A percentile compares a stretch with the other conserved stretches of the same genome.
These are phyloP conservation scores for Mastacembelus armatus DNA, from an alignment of 2,797 vertebrate species.

Conservation along the genomic window DNA sequence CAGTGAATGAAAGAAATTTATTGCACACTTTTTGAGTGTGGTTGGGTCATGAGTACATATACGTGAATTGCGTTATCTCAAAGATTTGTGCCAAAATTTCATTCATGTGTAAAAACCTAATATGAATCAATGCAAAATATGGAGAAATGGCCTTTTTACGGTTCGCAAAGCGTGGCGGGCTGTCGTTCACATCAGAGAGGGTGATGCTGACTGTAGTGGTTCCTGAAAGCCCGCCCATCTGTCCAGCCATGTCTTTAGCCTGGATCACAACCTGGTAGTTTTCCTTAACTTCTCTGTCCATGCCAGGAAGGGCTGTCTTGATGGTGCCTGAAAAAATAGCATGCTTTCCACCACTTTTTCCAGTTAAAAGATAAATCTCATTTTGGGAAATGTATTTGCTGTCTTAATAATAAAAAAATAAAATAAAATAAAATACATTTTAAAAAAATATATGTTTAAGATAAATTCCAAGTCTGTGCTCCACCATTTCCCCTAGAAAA, in stretches of 20 bases:
- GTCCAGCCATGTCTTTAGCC: constrained; percentile 98
- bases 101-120: neutral
- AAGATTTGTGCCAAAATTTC: neutral
- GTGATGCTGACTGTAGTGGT: constrained; percentile 96
- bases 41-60: neutral
- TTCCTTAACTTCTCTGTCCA: constrained; percentile 96
- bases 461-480: constrained; percentile 28
- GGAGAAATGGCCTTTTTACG: constrained; percentile 81
- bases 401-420: constrained; percentile 31
- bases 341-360: neutral
- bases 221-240: constrained; percentile 96
- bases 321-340: constrained; percentile 87
- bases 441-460: too few species aligned
- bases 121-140: neutral
- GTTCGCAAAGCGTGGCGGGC: constrained; percentile 94
- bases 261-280: constrained; percentile 98
- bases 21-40: neutral
- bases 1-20: neutral
- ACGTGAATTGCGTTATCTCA: neutral
- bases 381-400: constrained; percentile 16
- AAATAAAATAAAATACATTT: too few species aligned
- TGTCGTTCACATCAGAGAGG: constrained; percentile 94
- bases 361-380: constrained; percentile 20
- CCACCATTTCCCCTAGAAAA: constrained; percentile 24
- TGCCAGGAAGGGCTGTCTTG: constrained; percentile 95